Percentiles rank a stretch among this genome's conserved stretches.
These are phyloP conservation scores for Macrochelys suwanniensis DNA, from an alignment of 2,797 vertebrate species.

Conservation along the genomic window DNA sequence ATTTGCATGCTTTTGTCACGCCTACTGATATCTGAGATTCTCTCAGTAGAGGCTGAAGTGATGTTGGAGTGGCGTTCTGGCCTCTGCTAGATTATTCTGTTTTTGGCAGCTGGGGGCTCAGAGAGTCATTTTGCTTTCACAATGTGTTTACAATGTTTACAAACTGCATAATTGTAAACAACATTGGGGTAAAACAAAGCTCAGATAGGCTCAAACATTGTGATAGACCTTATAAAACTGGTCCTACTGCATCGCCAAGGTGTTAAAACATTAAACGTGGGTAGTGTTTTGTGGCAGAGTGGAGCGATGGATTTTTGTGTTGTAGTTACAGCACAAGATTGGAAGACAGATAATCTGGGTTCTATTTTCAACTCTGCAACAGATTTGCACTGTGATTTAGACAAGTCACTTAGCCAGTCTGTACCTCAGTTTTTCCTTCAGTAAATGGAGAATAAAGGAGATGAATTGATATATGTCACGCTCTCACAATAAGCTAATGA, in stretches of 20 bases:
- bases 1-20: background rate
- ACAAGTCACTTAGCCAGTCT: background rate
- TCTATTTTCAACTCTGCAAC: background rate
- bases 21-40: background rate
- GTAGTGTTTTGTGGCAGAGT: background rate
- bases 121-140: background rate
- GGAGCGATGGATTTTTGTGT: background rate
- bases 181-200: background rate
- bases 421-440: background rate
- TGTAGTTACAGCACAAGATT: background rate
- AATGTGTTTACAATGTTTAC: accelerated
- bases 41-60: background rate
- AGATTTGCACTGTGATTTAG: background rate
- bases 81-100: background rate
- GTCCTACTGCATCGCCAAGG: background rate
- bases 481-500: background rate
- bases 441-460: background rate
- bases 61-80: background rate
- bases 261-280: background rate
- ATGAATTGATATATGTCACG: background rate
- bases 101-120: background rate
- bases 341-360: background rate
- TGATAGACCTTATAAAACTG: background rate
- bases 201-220: background rate
- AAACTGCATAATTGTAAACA: background rate